These are phyloP conservation scores for Cheiracanthium punctorium DNA, from an alignment of 2,888 invertebrate genomes.

Conservation along the genomic window DNA sequence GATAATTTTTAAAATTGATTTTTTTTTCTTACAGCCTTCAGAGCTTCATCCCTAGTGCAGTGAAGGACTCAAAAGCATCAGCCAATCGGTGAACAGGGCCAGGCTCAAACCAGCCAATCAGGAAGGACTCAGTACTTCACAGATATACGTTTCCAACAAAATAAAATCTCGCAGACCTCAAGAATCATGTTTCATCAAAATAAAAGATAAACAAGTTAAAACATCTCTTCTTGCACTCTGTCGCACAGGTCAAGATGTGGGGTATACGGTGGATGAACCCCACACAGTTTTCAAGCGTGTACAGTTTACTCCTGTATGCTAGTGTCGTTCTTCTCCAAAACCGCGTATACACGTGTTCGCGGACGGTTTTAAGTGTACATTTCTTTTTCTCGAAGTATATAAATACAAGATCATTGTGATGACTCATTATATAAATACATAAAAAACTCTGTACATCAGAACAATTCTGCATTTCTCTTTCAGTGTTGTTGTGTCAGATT, in stretches of 20 bases:
- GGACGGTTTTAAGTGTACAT: constrained; percentile 67
- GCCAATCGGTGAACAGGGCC: constrained; percentile 63
- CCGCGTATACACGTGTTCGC: constrained; percentile 34
- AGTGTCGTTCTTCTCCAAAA: constrained; percentile 36
- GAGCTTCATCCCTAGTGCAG: constrained; percentile 70
- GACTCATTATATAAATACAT: constrained; percentile 50
- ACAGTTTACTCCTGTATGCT: constrained; percentile 52
- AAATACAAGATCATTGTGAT: constrained; percentile 54
- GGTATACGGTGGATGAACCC: not conserved
- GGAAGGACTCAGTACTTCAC: constrained; percentile 62
- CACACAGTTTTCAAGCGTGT: constrained; percentile 31
- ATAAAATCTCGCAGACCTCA: constrained; percentile 60
- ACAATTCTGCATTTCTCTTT: constrained; percentile 38
- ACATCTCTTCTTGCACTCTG: constrained; percentile 59
- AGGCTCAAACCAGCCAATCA: constrained; percentile 66
- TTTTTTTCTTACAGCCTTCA: constrained; percentile 55
- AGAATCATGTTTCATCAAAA: constrained; percentile 59
- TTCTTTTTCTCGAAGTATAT: constrained; percentile 39
- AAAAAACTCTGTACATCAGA: constrained; percentile 39
- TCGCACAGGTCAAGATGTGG: constrained; percentile 43
- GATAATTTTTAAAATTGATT: too few species aligned
- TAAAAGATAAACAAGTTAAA: constrained; percentile 11
- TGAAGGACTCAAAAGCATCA: constrained; percentile 31
- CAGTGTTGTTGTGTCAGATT: constrained; percentile 48
- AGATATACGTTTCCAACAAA: constrained; percentile 57